These are phyloP conservation scores for Paedocypris sp. DNA, from an alignment of 2,113 vertebrate species.

Conservation along the genomic window DNA sequence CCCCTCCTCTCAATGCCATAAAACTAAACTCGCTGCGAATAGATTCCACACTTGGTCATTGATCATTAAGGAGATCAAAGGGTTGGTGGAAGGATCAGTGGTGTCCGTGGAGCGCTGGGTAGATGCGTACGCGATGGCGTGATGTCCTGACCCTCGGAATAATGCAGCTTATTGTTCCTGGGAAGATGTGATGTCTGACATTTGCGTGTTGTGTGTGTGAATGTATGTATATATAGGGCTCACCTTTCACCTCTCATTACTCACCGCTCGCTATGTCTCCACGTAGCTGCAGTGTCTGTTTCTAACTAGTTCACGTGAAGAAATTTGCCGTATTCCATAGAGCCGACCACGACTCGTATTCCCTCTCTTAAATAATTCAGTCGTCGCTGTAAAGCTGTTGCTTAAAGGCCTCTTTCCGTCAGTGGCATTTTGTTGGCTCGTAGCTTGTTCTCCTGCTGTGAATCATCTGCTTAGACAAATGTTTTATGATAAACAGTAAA, in stretches of 20 bases:
- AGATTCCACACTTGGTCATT: conserved; percentile 42
- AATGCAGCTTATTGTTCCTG: neutral
- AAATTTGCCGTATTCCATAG: conserved; percentile 8
- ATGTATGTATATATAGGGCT: conserved; percentile 18
- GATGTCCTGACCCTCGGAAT: neutral
- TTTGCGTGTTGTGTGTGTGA: conserved; percentile 11
- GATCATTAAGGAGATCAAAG: conserved; percentile 40
- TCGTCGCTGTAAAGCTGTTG: conserved; percentile 13
- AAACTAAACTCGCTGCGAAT: conserved; percentile 26
- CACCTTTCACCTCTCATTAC: conserved; percentile 19
- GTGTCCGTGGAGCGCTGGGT: neutral
- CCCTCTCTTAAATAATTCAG: conserved; percentile 28
- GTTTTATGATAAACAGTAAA: conserved; percentile 19
- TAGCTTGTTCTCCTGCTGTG: neutral
- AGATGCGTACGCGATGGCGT: neutral
- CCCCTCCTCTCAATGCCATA: conserved; percentile 32
- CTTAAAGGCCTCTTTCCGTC: conserved; percentile 29
- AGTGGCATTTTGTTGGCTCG: conserved; percentile 21
- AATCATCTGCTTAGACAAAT: conserved; percentile 16
- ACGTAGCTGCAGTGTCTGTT: neutral
- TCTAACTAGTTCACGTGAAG: neutral
- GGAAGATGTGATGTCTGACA: conserved; percentile 12
- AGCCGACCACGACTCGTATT: conserved; percentile 23
- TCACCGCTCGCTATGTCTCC: neutral
- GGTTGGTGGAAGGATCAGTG: neutral